phyloP scores from a whole-genome alignment of 2,113 vertebrate species.

The Theristicus caerulescens region DNA sequence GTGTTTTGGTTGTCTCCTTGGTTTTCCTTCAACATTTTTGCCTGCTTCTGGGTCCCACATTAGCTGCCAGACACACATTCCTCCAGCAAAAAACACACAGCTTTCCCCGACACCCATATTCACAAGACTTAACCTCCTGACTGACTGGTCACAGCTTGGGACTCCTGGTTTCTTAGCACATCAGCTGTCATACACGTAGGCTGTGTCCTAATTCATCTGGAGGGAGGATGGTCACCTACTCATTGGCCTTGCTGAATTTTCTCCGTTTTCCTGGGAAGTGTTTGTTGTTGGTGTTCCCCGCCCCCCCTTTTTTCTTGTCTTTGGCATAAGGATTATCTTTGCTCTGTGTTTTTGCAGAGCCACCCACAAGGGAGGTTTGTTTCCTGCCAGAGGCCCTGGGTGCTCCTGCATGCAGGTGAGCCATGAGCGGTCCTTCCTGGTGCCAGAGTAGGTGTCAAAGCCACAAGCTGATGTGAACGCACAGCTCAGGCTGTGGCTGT shows the following conservation, averaged over 20 bases:
- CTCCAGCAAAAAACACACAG: not conserved
- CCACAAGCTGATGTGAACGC: fast-evolving
- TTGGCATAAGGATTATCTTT: not conserved
- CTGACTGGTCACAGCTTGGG: not conserved
- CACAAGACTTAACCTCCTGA: not conserved
- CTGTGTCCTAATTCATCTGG: not conserved
- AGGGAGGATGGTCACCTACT: not conserved
- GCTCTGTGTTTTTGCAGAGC: not conserved
- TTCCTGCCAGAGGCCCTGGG: not conserved
- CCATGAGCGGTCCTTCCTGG: not conserved
- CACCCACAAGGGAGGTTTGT: not conserved
- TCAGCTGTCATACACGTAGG: not conserved
- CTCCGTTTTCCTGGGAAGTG: not conserved
- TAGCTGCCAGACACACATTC: fast-evolving
- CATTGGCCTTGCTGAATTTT: not conserved
- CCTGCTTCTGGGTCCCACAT: not conserved
- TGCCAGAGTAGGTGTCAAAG: not conserved
- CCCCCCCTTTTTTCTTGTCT: not conserved
- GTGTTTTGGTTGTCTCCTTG: not conserved
- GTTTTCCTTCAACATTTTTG: not conserved
- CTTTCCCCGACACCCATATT: not conserved
- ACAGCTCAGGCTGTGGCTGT: not conserved
- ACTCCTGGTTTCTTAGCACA: not conserved
- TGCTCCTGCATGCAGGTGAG: not conserved
- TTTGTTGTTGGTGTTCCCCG: too few relatives aligned